These are phyloP conservation scores for Cotesia chilonis DNA, from an alignment of 1,140 invertebrate genomes.

Conservation along the genomic window DNA sequence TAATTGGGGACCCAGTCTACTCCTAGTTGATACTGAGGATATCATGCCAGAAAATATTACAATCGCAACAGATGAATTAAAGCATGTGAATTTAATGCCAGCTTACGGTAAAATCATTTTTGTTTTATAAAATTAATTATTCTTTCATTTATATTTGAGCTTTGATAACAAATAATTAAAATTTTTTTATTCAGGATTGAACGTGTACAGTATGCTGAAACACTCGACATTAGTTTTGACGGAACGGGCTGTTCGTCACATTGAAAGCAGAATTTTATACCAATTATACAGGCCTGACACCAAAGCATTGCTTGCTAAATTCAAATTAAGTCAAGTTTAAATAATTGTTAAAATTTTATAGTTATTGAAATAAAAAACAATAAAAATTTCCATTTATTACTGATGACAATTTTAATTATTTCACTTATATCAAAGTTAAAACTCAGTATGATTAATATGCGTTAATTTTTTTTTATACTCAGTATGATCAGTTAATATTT, in stretches of 20 bases:
- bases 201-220: slow-evolving; percentile 93
- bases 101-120: slow-evolving; percentile 77
- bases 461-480: no score
- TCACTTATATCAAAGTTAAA: background rate
- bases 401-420: background rate
- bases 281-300: slow-evolving; percentile 76
- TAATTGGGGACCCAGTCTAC: slow-evolving; percentile 94
- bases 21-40: slow-evolving; percentile 90
- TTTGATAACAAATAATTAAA: slow-evolving; percentile 18
- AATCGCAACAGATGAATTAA: slow-evolving; percentile 77
- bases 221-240: slow-evolving; percentile 94
- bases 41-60: slow-evolving; percentile 88
- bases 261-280: slow-evolving; percentile 87
- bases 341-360: slow-evolving; percentile 15
- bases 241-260: slow-evolving; percentile 79
- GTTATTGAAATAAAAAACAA: background rate
- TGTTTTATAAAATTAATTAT: slow-evolving; percentile 8
- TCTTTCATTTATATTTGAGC: slow-evolving; percentile 2
- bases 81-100: slow-evolving; percentile 94
- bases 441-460: no score
- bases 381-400: background rate
- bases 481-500: no score
- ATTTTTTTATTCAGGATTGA: slow-evolving; percentile 67
- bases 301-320: slow-evolving; percentile 29
- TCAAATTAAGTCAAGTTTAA: slow-evolving; percentile 47